Conservation (phyloP, 2,113 vertebrate species). For the Heterochromis multidens region DNA sequence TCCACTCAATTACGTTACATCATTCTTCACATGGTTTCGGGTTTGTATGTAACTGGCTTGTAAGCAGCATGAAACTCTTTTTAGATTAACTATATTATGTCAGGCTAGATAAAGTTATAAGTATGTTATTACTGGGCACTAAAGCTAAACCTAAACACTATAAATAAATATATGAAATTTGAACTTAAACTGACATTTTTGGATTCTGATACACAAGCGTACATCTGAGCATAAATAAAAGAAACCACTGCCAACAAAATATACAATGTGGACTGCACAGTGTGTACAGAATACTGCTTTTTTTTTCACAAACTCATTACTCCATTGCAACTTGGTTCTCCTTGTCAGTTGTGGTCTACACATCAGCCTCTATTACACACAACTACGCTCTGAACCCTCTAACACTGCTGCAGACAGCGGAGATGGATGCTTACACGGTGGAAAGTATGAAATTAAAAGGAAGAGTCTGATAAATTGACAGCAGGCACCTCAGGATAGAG, state of each 20-base stretch:
- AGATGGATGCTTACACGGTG: conserved; percentile 68
- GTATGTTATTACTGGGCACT: not conserved
- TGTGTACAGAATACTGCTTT: not conserved
- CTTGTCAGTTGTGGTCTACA: conserved; percentile 48
- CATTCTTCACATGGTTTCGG: not conserved
- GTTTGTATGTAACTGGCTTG: not conserved
- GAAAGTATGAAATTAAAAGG: conserved; percentile 71
- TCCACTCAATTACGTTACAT: not conserved
- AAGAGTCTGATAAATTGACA: conserved; percentile 68
- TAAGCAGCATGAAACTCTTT: not conserved
- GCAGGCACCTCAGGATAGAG: conserved; percentile 66
- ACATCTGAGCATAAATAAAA: not conserved
- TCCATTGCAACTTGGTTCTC: conserved; percentile 29
- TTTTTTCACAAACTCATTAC: conserved; percentile 33
- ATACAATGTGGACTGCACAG: not conserved
- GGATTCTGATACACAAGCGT: not conserved
- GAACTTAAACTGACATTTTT: not conserved
- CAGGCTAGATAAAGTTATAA: not conserved
- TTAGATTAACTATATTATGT: not conserved
- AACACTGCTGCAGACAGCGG: conserved; percentile 51
- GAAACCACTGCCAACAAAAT: not conserved
- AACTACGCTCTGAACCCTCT: conserved; percentile 43
- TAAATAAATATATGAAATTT: not conserved
- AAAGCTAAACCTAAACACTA: not conserved
- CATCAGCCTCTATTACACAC: conserved; percentile 45